Evolutionary conservation across 2,888 invertebrate species (phyloP), one percentile per base, ranked within the genome.

Genomic region (Dendrolimus pini): DNA sequence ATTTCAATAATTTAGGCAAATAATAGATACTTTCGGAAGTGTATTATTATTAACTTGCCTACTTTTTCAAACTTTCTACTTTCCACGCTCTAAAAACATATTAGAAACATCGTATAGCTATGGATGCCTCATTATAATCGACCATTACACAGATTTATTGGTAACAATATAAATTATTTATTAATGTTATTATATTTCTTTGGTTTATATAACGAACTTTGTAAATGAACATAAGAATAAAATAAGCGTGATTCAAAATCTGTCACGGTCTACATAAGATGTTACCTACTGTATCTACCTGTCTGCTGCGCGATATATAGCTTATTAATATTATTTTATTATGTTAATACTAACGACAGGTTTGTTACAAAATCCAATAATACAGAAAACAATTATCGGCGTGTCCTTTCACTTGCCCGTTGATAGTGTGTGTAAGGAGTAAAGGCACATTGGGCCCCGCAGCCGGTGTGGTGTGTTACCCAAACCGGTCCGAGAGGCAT

Each of bases 61-160:
- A 86, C 85, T 86, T 89, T 83, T 78, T 73, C 73, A 78, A 83
- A 89, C 89, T 89, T 89, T 89, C 89, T 89, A 89, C 89, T 88
- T 88, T 89, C 88, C 89, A 87, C 86, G 89, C 89, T 89, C 89
- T 86, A 88, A 89, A 89, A 88, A 87, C 85, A 82, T 83, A 85
- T 83, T 82, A 82, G 85, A 85, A 80, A 82, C 84, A 85, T 82
- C 78, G 80, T 80, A 83, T 81, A 77, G 77, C 79, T 82, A 83
- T 82, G 79, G 78, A 83, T 79, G 80, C 75, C 72, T 77, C 80
- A 77, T 80, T 80, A 77, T 81, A 76, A 80, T 77, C 71, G 68
- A 63, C 74, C 72, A 73, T 70, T 74, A 71, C 71, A 65, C 68
- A 73, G 70, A 77, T 75, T 75, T 74, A 71, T 73, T 61, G 67